phyloP scores from a whole-genome alignment of 2,797 vertebrate species.

The Anomalospiza imberbis region DNA sequence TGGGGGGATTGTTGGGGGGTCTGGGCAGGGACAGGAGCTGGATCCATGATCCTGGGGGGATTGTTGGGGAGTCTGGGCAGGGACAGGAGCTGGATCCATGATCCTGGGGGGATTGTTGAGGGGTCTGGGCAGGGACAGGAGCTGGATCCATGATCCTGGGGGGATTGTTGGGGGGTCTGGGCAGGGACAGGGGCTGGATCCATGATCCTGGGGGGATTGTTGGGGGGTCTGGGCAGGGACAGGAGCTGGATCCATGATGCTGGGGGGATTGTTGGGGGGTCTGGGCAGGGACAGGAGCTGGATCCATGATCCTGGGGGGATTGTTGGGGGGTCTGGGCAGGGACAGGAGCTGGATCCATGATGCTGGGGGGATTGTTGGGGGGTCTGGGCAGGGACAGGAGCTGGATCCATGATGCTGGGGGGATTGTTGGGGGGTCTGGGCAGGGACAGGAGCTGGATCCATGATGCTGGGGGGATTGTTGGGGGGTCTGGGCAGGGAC shows the following conservation, averaged over 20 bases:
- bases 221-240: not conserved
- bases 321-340: too few relatives aligned
- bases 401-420: not conserved
- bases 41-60: rapidly evolving
- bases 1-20: rapidly evolving
- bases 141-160: rapidly evolving
- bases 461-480: not conserved
- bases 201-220: rapidly evolving
- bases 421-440: not conserved
- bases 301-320: rapidly evolving
- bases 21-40: too few relatives aligned
- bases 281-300: not conserved
- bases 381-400: too few relatives aligned
- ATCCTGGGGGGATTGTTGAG: not conserved
- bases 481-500: not conserved
- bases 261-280: not conserved
- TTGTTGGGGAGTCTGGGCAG: not conserved
- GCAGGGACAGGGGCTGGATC: too few relatives aligned
- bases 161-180: too few relatives aligned
- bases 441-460: not conserved
- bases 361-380: rapidly evolving
- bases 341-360: rapidly evolving
- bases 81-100: not conserved
- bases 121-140: too few relatives aligned
- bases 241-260: rapidly evolving